phyloP scores from a whole-genome alignment of 2,113 vertebrate genomes.

The Pteropus alecto region DNA sequence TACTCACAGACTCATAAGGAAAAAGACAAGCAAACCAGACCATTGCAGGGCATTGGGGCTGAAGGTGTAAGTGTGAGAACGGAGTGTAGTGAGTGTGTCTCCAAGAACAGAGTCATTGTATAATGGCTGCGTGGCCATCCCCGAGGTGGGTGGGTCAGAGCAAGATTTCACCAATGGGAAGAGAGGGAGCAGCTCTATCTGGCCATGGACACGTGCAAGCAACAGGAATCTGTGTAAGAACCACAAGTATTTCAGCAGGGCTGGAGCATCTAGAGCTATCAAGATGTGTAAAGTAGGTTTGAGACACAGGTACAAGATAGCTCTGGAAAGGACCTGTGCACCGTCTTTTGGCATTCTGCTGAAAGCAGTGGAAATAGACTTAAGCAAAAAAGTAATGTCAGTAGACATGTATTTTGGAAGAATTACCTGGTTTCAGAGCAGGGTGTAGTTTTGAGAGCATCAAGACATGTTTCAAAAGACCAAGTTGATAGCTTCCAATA shows the following conservation, averaged over 20 bases:
- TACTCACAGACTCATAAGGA: not conserved
- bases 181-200: not conserved
- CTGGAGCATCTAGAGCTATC: not conserved
- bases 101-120: not conserved
- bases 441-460: not conserved
- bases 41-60: accelerated
- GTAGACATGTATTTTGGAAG: not conserved
- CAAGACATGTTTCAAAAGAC: not conserved
- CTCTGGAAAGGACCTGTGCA: not conserved
- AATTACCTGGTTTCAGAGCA: not conserved
- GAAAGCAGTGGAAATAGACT: not conserved
- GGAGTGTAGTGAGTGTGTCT: not conserved
- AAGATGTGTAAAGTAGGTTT: not conserved
- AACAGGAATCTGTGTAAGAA: not conserved
- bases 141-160: not conserved
- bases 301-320: accelerated
- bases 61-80: accelerated
- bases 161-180: not conserved
- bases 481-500: not conserved
- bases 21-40: not conserved
- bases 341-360: not conserved
- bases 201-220: not conserved
- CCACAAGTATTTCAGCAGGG: not conserved
- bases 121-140: accelerated
- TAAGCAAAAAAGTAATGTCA: not conserved